Base-by-base conservation (phyloP, 1,140 invertebrate species). In the Penaeus chinensis region DNA sequence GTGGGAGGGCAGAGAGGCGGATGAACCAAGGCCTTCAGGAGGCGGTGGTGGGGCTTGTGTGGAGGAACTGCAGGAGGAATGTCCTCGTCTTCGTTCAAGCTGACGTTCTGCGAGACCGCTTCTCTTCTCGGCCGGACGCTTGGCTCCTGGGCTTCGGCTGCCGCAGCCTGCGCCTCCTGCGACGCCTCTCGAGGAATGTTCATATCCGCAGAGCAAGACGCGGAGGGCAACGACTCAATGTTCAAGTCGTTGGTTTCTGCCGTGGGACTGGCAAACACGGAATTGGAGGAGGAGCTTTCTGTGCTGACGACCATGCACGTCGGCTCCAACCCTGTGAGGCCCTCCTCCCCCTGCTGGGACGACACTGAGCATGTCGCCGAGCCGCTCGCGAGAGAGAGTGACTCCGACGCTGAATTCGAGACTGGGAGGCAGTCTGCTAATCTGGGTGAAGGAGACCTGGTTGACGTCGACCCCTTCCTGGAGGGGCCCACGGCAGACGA, bases 1-100 rank as follows among this genome's bases (percentile, higher is more conserved):
- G 96, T 96, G 0, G 96, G 96, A 13, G 95, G 96, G 91, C 96
- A 97, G 60, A 86, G 65, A 16, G 85, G 65, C 19, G 85, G 77
- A 47, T 86, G 85, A 62, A 87, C 82, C 80, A 90, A 79, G 27
- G 81, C 85, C 74, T 84, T 90, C 22, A 90, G 60, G 10, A 87
- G 65, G 69, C 87, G 71, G 42, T 89, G 88, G 61, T 89, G 88
- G 3, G 82, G 90, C 27, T 85, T 85, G 63, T 91, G 90, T 42
- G 90, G 89, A 32, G 80, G 79, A 84, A 85, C 88, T 76, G 91
- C 89, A 69, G 81, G 90, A 37, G 88, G 85, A 54, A 82, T 82
- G 27, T 90, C 89, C 24, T 90, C 91, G 27, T 88, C 84, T 54
- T 90, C 84, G 84, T 85, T 89, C 24, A 37, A 7, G 63, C 13